Base-by-base conservation (phyloP, 2,797 vertebrate species). In the Lepidocolaptes lacrymiger region DNA sequence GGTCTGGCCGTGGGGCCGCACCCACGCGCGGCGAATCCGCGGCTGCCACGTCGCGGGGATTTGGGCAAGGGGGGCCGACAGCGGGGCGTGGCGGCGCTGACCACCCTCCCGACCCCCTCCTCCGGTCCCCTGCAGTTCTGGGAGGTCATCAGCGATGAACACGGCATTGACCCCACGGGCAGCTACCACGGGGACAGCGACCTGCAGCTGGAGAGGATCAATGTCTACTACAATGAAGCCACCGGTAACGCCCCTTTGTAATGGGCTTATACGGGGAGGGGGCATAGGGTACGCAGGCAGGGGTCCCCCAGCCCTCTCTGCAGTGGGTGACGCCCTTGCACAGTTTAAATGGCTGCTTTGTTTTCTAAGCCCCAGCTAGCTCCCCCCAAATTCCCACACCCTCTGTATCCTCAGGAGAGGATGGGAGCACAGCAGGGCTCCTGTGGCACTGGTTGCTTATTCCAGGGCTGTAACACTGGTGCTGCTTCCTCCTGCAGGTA, bases 71-170 rank as follows among this genome's bases (percentile, higher is more conserved):
- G 67, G 58, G 86, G 83, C 44, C 19, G 74, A 78, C 34, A 82
- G 59, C 8, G 61, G 71, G 84, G 90, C 73, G 90, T 51, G 82
- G 87, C 72, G n/a, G 74, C 51, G 30, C 85, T 37, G 73, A 68
- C 36, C 83, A 68, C 62, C 24, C 44, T n/a, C 23, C 18, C 44
- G 24, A 14, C 24, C 17, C 44, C 11, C 22, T 26, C 19, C 32
- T 44, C 32, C 32, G 37, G 20, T 76, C 58, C 43, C 17, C 17
- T 37, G n/a, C n/a, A 94, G 90, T 99, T 99, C 97, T 99, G 99
- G 99, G 99, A 99, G 94, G 99, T 99, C 89, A 99, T 99, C 96
- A 99, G 99, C 7, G 99, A 99, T 49, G 99, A 99, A 74, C 99
- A 99, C 0, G 99, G 99, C 64, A 99, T 99, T 2, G 99, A 99